These are phyloP conservation scores for Carassius gibelio DNA, from an alignment of 2,113 vertebrate species.

Conservation along the genomic window DNA sequence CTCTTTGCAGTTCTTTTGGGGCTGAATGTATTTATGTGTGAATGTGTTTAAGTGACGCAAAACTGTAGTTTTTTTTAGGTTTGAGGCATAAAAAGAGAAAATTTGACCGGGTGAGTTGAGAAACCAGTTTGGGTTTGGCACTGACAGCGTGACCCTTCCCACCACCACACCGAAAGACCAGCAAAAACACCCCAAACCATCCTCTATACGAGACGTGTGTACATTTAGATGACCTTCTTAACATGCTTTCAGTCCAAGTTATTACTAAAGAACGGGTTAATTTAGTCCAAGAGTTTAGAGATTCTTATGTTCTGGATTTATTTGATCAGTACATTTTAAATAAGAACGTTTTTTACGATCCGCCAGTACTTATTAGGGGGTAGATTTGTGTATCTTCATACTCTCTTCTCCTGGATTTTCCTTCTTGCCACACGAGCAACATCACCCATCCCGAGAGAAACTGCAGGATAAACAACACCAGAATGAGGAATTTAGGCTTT, in stretches of 20 bases:
- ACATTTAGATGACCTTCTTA: neutral
- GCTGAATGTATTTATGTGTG: slow-evolving; percentile 23
- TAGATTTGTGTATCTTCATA: neutral
- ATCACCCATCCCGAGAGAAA: slow-evolving; percentile 43
- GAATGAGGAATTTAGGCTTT: slow-evolving; percentile 65
- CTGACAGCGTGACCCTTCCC: neutral
- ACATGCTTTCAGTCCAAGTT: neutral
- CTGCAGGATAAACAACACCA: slow-evolving; percentile 58
- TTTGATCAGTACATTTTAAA: too few relatives aligned
- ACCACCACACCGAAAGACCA: slow-evolving; percentile 20
- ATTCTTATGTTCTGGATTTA: neutral
- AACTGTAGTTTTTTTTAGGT: slow-evolving; percentile 33
- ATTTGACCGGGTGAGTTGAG: slow-evolving; percentile 16
- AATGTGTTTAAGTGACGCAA: slow-evolving; percentile 44
- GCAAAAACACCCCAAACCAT: neutral
- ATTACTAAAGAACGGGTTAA: neutral
- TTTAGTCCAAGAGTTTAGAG: neutral
- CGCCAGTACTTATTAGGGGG: neutral
- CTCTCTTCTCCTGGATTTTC: neutral
- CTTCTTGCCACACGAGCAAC: slow-evolving; percentile 15
- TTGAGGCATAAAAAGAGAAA: slow-evolving; percentile 23
- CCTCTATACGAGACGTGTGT: neutral
- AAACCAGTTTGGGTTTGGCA: slow-evolving; percentile 35
- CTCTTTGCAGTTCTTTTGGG: neutral
- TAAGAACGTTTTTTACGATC: too few relatives aligned